Evolutionary conservation across 2,888 invertebrate species (phyloP), one percentile per base, ranked within the genome.

Genomic region (Acrocyrtus sp.): DNA sequence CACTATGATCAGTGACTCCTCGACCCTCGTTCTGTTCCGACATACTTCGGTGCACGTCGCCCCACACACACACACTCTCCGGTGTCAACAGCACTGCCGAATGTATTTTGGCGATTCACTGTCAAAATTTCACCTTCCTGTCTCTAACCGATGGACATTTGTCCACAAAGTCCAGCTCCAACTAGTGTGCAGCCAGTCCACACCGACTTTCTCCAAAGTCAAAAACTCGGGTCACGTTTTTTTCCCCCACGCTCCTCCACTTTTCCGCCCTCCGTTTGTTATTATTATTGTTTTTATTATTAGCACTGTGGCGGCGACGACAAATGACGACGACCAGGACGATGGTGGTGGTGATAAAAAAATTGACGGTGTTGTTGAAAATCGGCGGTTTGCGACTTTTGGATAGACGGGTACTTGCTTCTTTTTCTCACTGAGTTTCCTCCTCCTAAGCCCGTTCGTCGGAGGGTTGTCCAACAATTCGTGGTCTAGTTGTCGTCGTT

Each of bases 11-110:
- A 72, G 72, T 63, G 63, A 75, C 67, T 58, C 72, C 72, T 58
- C 60, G 70, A 75, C 69, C 72, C 54, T 79, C 79, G 79, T 74
- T 70, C 62, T 77, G 74, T 75, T 75, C 76, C 77, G 79, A 72
- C 77, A 77, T 77, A 63, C 60, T 67, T 78, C 78, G 78, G 76
- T 75, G 45, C 34, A 27, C 53, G 57, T 73, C 78, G 78, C 47
- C 62, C 45, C 45, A 39, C 45, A 50, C 48, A 19, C 19, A 47
- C 29, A 41, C 39, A 29, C 26, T 19, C 29, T 34, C 57, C 10
- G n/a, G n/a, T n/a, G n/a, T n/a, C n/a, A n/a, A 5, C 17, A 22
- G 22, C 50, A 24, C 22, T 50, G 50, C 24, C 50, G 24, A 6
- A 45, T n/a, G n/a, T n/a, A n/a, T n/a, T n/a, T n/a, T n/a, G n/a